A percentile compares a stretch with the other conserved stretches of the same genome.
Evolutionary conservation across 2,113 vertebrate species (phyloP).

Genomic region (Brachionichthys hirsutus): DNA sequence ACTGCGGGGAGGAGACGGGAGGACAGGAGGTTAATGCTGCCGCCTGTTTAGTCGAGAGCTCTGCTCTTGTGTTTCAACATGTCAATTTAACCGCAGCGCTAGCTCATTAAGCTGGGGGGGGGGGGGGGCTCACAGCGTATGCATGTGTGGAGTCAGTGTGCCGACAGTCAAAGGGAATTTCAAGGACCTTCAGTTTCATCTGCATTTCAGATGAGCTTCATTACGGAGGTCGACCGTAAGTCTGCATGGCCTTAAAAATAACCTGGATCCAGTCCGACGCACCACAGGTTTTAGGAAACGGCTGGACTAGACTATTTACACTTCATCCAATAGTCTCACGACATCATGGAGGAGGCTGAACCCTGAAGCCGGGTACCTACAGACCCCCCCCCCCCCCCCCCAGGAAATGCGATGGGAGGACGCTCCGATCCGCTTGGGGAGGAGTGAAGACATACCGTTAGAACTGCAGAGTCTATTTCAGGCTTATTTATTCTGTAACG

Average conservation of each 20-base stretch:
- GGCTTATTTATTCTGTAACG: slow-evolving; percentile 4
- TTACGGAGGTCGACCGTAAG: background rate
- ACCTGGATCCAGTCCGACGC: too few relatives aligned
- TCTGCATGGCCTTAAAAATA: too few relatives aligned
- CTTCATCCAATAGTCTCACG: too few relatives aligned
- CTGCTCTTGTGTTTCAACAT: background rate
- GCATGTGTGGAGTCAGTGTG: background rate
- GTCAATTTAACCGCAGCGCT: slow-evolving; percentile 8
- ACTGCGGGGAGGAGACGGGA: slow-evolving; percentile 19
- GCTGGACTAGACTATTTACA: too few relatives aligned
- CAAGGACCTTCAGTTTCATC: background rate
- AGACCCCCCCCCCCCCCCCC: slow-evolving; percentile 18
- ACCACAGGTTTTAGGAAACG: too few relatives aligned
- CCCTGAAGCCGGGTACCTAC: slow-evolving; percentile 28
- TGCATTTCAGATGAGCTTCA: background rate
- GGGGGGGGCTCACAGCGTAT: background rate
- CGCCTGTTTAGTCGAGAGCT: slow-evolving; percentile 29
- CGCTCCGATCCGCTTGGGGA: slow-evolving; percentile 43
- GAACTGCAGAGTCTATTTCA: background rate
- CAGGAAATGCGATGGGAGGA: slow-evolving; percentile 24
- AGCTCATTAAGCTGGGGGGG: background rate
- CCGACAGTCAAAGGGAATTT: background rate
- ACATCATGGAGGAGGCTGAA: too few relatives aligned
- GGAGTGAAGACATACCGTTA: slow-evolving; percentile 24
- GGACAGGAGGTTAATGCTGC: slow-evolving; percentile 32